Conservation (phyloP, 2,888 invertebrate genomes). For the Erebia aethiops region DNA sequence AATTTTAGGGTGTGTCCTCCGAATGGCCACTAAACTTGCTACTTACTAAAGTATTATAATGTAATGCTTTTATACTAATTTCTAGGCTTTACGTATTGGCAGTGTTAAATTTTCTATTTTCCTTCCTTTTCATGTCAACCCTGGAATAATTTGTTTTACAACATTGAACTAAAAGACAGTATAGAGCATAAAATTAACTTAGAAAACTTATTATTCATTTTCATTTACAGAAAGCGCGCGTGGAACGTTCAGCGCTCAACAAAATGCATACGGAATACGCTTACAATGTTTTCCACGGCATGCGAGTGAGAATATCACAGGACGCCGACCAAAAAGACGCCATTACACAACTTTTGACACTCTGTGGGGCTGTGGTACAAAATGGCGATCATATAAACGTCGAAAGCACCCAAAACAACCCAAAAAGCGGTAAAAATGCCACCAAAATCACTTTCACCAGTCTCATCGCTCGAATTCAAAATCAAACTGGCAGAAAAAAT, state of each 20-base stretch:
- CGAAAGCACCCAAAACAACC: not conserved
- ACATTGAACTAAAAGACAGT: too few relatives aligned
- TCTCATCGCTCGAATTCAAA: not conserved
- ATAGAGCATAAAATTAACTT: too few relatives aligned
- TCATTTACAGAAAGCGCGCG: slow-evolving; percentile 68
- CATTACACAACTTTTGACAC: slow-evolving; percentile 52
- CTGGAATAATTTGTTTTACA: too few relatives aligned
- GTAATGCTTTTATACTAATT: too few relatives aligned
- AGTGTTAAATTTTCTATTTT: too few relatives aligned
- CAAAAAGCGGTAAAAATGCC: slow-evolving; percentile 38
- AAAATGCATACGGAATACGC: slow-evolving; percentile 60
- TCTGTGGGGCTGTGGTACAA: slow-evolving; percentile 62
- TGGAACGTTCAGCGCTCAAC: slow-evolving; percentile 62
- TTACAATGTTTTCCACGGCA: slow-evolving; percentile 67
- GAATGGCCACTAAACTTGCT: too few relatives aligned
- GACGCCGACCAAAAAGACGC: slow-evolving; percentile 57
- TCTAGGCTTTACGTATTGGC: too few relatives aligned
- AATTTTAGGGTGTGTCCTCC: too few relatives aligned
- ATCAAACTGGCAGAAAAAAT: slow-evolving; percentile 42
- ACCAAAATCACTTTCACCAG: slow-evolving; percentile 13
- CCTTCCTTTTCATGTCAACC: too few relatives aligned
- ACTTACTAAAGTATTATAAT: too few relatives aligned
- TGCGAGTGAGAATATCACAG: slow-evolving; percentile 53
- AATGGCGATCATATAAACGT: slow-evolving; percentile 28
- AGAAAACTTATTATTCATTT: too few relatives aligned